Percentiles rank a stretch among this genome's conserved stretches.
phyloP scores from a whole-genome alignment of 2,888 invertebrate species.

The Drosophila lutescens region DNA sequence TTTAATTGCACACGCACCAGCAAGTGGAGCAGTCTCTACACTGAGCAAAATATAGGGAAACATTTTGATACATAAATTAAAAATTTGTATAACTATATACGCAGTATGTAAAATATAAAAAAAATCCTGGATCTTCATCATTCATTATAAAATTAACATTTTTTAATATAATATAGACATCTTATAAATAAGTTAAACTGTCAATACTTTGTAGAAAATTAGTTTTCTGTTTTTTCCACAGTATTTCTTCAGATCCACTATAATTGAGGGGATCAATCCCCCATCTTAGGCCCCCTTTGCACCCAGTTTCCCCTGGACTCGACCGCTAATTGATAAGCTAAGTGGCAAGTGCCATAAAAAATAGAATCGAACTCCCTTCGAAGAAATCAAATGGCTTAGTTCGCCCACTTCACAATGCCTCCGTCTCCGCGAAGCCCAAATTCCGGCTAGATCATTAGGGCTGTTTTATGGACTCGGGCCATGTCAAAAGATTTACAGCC shows the following conservation, averaged over 20 bases:
- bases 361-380: conserved; percentile 38
- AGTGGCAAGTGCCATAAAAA: conserved; percentile 76
- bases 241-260: conserved; percentile 1
- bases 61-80: too few species aligned
- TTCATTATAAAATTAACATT: too few species aligned
- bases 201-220: too few species aligned
- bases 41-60: background rate
- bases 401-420: conserved; percentile 7
- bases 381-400: conserved; percentile 37
- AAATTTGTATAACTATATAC: too few species aligned
- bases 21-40: conserved; percentile 17
- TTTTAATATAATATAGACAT: too few species aligned
- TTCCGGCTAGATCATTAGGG: conserved; percentile 61
- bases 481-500: conserved; percentile 67
- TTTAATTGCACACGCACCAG: conserved; percentile 20
- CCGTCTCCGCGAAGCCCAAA: conserved; percentile 22
- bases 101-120: too few species aligned
- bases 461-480: conserved; percentile 64
- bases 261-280: conserved; percentile 21
- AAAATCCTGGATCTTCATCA: too few species aligned
- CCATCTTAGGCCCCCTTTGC: background rate
- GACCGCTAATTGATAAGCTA: conserved; percentile 74
- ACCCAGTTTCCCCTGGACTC: background rate
- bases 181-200: too few species aligned
- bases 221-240: too few species aligned